phyloP scores from a whole-genome alignment of 1,140 invertebrate species.

The Conus betulinus region DNA sequence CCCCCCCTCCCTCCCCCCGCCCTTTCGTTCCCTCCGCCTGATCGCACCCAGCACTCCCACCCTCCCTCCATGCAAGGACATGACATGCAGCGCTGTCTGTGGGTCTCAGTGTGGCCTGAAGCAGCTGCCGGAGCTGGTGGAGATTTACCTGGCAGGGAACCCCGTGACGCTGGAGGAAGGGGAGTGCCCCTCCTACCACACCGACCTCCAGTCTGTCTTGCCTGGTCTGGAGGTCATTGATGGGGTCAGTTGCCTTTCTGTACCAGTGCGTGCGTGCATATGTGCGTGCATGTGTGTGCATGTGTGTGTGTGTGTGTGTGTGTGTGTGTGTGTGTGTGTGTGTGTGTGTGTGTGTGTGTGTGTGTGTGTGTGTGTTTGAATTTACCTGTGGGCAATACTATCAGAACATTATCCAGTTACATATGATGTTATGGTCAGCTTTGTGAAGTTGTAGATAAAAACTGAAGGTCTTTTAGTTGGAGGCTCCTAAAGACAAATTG shows the following conservation, averaged over 20 bases:
- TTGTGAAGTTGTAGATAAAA: no score
- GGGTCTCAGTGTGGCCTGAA: conserved; percentile 32
- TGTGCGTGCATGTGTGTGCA: background rate
- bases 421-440: no score
- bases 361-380: no score
- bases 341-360: background rate
- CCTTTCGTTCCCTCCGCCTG: no score
- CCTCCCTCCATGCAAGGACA: background rate
- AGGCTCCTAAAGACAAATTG: no score
- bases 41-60: background rate
- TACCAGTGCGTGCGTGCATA: conserved; percentile 14
- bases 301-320: no score
- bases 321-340: no score
- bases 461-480: no score
- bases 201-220: conserved; percentile 53
- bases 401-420: no score
- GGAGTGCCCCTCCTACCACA: conserved; percentile 55
- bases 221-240: conserved; percentile 66
- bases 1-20: no score
- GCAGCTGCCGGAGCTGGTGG: conserved; percentile 57
- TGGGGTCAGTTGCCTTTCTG: conserved; percentile 57
- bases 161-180: conserved; percentile 61
- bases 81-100: background rate
- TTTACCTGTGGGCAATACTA: no score
- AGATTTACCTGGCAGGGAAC: conserved; percentile 64